Percentiles rank a stretch among this genome's conserved stretches.
Conservation (phyloP, 2,797 vertebrate species). For the Melanotaenia nigrans region DNA sequence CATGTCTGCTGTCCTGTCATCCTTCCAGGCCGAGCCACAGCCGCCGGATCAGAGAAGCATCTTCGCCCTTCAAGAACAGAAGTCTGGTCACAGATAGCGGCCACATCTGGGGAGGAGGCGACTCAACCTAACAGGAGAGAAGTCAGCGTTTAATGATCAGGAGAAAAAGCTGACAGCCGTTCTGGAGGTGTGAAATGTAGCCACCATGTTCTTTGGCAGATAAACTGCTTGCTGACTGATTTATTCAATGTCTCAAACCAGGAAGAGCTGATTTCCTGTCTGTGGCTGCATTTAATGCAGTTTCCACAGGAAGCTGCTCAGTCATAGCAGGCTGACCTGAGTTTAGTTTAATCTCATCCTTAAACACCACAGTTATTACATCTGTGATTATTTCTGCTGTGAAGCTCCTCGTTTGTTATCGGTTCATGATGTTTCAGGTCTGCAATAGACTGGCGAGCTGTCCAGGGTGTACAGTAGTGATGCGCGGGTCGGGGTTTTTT, state of each 20-base stretch:
- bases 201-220: neutral
- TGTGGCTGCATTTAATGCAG: neutral
- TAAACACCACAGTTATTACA: too few species aligned
- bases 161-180: neutral
- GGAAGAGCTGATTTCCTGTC: slow-evolving; percentile 18
- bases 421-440: too few species aligned
- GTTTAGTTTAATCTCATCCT: neutral
- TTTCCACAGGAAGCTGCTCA: slow-evolving; percentile 14
- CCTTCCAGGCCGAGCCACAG: slow-evolving; percentile 59
- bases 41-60: slow-evolving; percentile 17
- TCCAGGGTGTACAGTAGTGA: too few species aligned
- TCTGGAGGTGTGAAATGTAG: neutral
- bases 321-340: neutral
- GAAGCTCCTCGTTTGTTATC: too few species aligned
- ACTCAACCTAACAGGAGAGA: slow-evolving; percentile 34
- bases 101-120: slow-evolving; percentile 66
- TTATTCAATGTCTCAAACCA: neutral
- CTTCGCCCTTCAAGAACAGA: slow-evolving; percentile 63
- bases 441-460: too few species aligned
- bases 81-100: slow-evolving; percentile 59
- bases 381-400: too few species aligned
- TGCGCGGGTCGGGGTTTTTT: too few species aligned
- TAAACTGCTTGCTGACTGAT: neutral
- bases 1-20: slow-evolving; percentile 70
- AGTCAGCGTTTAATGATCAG: neutral